phyloP scores from a whole-genome alignment of 2,113 vertebrate genomes.

The Lophotis ruficrista region DNA sequence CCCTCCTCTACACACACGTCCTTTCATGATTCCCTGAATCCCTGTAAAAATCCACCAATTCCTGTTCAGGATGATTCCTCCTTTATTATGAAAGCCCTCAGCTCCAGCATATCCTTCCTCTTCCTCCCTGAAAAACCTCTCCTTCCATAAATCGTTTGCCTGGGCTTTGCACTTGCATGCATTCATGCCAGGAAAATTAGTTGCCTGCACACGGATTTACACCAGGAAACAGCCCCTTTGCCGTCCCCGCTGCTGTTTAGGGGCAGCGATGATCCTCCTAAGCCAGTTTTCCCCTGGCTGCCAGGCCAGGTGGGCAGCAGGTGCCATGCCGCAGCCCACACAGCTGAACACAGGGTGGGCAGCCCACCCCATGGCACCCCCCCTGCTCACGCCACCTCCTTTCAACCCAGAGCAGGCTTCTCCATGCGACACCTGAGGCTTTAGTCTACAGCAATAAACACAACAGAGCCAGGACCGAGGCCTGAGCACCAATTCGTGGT shows the following conservation, averaged over 20 bases:
- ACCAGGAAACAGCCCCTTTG: background rate
- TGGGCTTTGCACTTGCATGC: background rate
- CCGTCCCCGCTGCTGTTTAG: background rate
- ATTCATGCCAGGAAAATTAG: no score
- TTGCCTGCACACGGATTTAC: no score
- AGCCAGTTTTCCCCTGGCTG: background rate
- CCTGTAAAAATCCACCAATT: background rate
- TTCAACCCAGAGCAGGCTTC: background rate
- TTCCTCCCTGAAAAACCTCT: background rate
- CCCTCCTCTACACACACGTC: background rate
- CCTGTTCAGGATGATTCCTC: background rate
- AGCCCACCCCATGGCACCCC: accelerated
- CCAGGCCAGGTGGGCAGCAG: background rate
- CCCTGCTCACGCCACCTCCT: accelerated
- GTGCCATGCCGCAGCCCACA: accelerated
- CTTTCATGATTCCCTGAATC: background rate
- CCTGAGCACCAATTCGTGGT: background rate
- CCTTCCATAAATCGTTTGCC: background rate
- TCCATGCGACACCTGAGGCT: background rate
- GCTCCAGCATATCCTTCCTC: background rate
- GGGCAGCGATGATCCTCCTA: background rate
- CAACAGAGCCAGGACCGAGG: background rate
- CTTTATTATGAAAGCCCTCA: background rate
- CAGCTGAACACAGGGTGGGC: background rate
- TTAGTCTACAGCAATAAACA: background rate